Evolutionary conservation across 2,113 vertebrate genomes (phyloP).

Genomic region (Dendrocopos noguchii): DNA sequence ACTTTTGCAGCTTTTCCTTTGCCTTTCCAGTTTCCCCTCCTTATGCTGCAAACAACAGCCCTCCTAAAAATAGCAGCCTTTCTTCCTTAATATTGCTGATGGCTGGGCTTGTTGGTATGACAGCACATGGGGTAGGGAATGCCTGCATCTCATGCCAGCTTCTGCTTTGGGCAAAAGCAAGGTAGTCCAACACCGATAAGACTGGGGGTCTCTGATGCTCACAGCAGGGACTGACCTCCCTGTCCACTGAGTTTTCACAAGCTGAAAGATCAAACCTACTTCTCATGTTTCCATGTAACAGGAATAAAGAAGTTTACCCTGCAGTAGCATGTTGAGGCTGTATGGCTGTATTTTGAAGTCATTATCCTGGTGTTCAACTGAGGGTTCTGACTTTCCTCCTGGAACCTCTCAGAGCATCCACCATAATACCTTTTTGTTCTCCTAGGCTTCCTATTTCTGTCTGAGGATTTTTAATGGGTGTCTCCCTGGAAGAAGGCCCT

Average conservation of each 20-base stretch:
- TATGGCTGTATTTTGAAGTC: neutral
- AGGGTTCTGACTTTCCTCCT: neutral
- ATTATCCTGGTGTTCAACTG: neutral
- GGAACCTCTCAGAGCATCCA: neutral
- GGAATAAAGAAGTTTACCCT: neutral
- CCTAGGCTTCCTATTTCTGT: neutral
- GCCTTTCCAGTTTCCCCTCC: neutral
- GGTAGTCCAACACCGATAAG: neutral
- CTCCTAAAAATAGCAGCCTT: neutral
- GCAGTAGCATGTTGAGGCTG: neutral
- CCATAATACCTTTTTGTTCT: rapidly evolving
- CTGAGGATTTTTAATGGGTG: neutral
- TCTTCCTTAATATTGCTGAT: neutral
- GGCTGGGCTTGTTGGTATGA: neutral
- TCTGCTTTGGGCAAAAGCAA: neutral
- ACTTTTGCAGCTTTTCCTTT: neutral
- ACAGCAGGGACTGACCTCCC: neutral
- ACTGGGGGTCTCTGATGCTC: neutral
- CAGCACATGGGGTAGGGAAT: neutral
- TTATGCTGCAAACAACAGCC: neutral
- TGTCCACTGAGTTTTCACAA: neutral
- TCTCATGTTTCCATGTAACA: neutral
- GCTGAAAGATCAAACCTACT: neutral
- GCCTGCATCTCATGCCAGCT: rapidly evolving
- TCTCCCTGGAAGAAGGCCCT: neutral